Percentiles rank a stretch among this genome's conserved stretches.
Evolutionary conservation across 53 echinoderm and acorn worm genomes (phyloP).

Genomic region (Echinometra lucunter): DNA sequence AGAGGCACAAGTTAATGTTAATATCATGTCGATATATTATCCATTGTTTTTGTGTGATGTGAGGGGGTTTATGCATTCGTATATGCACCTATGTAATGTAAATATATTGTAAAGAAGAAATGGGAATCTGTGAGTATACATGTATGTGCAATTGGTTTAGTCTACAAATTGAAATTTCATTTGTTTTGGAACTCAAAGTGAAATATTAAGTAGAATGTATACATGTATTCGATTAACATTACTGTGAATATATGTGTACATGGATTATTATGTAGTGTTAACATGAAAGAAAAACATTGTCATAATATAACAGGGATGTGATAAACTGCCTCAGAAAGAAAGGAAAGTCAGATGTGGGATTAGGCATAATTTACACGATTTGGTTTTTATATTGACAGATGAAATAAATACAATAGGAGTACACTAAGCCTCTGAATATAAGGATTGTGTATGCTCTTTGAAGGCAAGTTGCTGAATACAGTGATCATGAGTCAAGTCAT

Average conservation of each 20-base stretch:
- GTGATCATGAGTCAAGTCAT: constrained; percentile 35
- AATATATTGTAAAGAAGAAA: background rate
- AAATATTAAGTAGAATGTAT: background rate
- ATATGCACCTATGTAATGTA: too few species aligned
- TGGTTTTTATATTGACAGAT: too few species aligned
- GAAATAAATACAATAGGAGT: too few species aligned
- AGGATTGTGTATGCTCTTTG: background rate
- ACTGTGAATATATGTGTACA: too few species aligned
- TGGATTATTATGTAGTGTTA: too few species aligned
- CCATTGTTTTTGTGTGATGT: background rate
- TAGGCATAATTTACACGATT: too few species aligned
- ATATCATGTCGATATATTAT: background rate
- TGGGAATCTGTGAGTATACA: background rate
- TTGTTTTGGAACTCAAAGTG: background rate
- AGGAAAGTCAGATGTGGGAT: too few species aligned
- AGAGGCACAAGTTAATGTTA: background rate
- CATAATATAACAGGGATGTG: too few species aligned
- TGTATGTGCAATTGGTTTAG: background rate
- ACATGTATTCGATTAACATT: too few species aligned
- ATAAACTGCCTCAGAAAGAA: too few species aligned
- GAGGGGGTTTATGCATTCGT: background rate
- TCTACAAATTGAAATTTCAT: background rate
- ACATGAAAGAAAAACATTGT: too few species aligned
- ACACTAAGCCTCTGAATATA: background rate
- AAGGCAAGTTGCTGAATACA: background rate